Evolutionary conservation across 2,113 vertebrate species (phyloP).

Genomic region (Bothrops jararaca): DNA sequence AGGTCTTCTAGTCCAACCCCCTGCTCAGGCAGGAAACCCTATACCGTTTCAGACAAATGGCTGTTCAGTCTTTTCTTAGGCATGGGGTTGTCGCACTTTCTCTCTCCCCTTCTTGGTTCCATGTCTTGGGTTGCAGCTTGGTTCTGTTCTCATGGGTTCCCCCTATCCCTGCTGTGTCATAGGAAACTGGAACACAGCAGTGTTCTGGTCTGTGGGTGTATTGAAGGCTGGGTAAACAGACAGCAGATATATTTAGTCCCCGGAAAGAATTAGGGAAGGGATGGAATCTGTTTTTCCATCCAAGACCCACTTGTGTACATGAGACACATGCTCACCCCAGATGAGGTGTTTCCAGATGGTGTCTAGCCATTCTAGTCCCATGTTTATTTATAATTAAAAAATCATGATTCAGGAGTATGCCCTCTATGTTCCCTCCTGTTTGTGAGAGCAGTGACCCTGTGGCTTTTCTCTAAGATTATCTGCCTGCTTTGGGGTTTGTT

Average conservation of each 20-base stretch:
- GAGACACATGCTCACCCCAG: background rate
- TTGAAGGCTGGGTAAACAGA: background rate
- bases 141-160: background rate
- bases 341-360: background rate
- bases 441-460: background rate
- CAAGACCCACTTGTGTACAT: background rate
- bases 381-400: background rate
- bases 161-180: background rate
- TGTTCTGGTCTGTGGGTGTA: background rate
- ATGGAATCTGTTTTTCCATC: conserved; percentile 6
- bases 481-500: background rate
- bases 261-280: background rate
- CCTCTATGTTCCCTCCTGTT: background rate
- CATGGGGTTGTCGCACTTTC: background rate
- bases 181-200: background rate
- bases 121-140: background rate
- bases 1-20: no score
- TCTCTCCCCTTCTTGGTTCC: background rate
- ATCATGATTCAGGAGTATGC: background rate
- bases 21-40: no score
- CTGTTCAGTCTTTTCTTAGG: background rate
- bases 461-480: background rate
- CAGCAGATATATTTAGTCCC: background rate
- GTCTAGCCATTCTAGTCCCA: background rate
- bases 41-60: no score